phyloP scores from a whole-genome alignment of 2,888 invertebrate species.

The Geophilus truncorum region DNA sequence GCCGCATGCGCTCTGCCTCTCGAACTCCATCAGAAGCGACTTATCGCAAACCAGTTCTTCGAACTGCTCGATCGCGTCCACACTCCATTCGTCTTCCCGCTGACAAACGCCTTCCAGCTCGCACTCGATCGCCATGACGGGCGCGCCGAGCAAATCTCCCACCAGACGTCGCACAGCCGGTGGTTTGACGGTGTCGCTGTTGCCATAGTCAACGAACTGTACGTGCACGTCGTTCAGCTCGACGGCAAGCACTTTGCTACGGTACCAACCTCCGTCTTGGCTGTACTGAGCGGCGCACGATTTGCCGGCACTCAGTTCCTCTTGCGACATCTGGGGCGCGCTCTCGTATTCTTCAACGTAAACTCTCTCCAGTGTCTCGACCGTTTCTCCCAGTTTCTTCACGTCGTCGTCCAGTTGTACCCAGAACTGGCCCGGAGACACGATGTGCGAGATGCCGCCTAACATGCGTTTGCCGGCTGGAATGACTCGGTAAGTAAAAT shows the following conservation, averaged over 20 bases:
- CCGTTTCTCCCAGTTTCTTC: conserved; percentile 38
- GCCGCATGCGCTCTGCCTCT: conserved; percentile 29
- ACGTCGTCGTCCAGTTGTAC: conserved; percentile 40
- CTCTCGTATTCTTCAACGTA: neutral
- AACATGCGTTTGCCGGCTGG: conserved; percentile 3
- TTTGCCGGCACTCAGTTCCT: neutral
- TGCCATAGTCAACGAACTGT: conserved; percentile 47
- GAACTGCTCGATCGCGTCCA: conserved; percentile 39
- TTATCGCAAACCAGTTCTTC: conserved; percentile 38
- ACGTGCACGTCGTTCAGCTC: conserved; percentile 40
- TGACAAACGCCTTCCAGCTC: conserved; percentile 39
- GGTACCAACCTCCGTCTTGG: conserved; percentile 43
- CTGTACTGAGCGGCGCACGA: conserved; percentile 38
- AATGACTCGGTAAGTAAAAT: neutral
- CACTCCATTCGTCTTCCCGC: conserved; percentile 36
- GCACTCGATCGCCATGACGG: conserved; percentile 44
- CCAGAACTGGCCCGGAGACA: conserved; percentile 43
- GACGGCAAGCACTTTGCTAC: conserved; percentile 41
- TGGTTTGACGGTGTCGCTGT: conserved; percentile 41
- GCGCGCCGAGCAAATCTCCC: conserved; percentile 41
- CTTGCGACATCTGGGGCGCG: neutral
- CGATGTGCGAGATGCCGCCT: conserved; percentile 40
- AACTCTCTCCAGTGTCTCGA: neutral
- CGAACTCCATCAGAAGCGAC: conserved; percentile 38
- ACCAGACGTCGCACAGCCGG: conserved; percentile 42